phyloP scores from a whole-genome alignment of 2,113 vertebrate species.

The Takifugu bimaculatus region DNA sequence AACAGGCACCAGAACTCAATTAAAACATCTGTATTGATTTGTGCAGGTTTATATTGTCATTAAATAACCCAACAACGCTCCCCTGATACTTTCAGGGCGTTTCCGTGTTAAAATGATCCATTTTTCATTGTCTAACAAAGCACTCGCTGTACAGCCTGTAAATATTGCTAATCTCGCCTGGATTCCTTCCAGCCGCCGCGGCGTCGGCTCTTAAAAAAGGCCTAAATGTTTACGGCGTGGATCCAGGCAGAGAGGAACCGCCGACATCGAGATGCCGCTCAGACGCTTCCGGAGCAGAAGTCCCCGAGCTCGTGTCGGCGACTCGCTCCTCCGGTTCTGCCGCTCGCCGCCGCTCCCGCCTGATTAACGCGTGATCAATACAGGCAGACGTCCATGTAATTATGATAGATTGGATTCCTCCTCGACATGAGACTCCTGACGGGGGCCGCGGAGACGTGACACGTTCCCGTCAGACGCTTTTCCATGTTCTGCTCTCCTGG shows the following conservation, averaged over 20 bases:
- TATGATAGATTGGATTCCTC: constrained; percentile 71
- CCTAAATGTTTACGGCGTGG: too few species aligned
- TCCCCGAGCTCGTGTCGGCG: constrained; percentile 59
- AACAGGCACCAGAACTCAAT: too few species aligned
- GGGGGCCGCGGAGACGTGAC: constrained; percentile 46
- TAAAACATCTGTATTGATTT: too few species aligned
- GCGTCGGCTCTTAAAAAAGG: too few species aligned
- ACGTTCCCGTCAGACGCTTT: constrained; percentile 47
- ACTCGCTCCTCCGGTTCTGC: constrained; percentile 66
- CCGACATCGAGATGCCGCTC: constrained; percentile 67
- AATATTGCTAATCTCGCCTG: not conserved
- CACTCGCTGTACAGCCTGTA: too few species aligned
- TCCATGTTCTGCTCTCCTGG: not conserved
- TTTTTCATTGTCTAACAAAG: too few species aligned
- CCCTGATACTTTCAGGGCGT: too few species aligned
- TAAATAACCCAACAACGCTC: too few species aligned
- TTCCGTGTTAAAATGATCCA: too few species aligned
- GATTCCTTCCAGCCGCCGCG: too few species aligned
- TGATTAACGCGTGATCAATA: constrained; percentile 73
- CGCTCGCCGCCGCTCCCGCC: constrained; percentile 64
- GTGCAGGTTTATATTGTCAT: too few species aligned
- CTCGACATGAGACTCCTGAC: constrained; percentile 53
- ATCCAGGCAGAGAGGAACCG: constrained; percentile 21
- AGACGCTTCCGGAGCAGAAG: constrained; percentile 48
- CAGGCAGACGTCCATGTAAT: constrained; percentile 68